Evolutionary conservation across 2,797 vertebrate genomes (phyloP), one percentile per base, ranked within the genome.

Genomic region (Ctenopoma multispine): DNA sequence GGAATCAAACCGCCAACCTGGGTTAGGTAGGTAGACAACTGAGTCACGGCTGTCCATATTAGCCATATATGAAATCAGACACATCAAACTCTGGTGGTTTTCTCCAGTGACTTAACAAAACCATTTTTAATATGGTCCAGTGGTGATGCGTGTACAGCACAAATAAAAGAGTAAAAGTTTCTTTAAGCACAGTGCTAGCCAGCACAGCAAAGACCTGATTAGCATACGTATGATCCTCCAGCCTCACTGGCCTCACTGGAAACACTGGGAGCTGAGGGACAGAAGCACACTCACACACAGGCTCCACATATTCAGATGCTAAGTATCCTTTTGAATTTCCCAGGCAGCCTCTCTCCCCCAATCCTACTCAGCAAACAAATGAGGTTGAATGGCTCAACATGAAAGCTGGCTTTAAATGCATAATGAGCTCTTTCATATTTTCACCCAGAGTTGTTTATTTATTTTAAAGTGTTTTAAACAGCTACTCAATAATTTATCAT

Each of bases 151-250:
- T 56, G 31, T 85, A 77, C 82, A 85, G 69, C 46, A 73, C 72
- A 83, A 80, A 46, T 2, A 82, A 65, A 69, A 62, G 29, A 74
- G 78, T 63, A 46, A 79, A 72, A 72, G 58, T 76, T 77, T 70
- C 70, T 86, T 77, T 72, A 54, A 69, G 65, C 24, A 0, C 65
- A 72, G 56, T 78, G 66, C 79, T 69, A 63, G 63, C 78, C 75
- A 76, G 82, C 84, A 67, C 80, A 65, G 51, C 48, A 66, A 69
- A 74, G 81, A 75, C 55, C 69, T 84, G 59, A 91, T 94, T 94
- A 90, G 90, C 92, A 92, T 94, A 92, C 91, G 86, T 83, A 93
- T 92, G 82, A 90, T 77, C 81, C 64, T 55, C 82, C 79, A 82
- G 86, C 81, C 81, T 90, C 81, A 47, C 64, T 63, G 69, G 75